Evolutionary conservation across 2,888 invertebrate genomes (phyloP), one percentile per base, ranked within the genome.

Genomic region (Pristionchus maxplancki): DNA sequence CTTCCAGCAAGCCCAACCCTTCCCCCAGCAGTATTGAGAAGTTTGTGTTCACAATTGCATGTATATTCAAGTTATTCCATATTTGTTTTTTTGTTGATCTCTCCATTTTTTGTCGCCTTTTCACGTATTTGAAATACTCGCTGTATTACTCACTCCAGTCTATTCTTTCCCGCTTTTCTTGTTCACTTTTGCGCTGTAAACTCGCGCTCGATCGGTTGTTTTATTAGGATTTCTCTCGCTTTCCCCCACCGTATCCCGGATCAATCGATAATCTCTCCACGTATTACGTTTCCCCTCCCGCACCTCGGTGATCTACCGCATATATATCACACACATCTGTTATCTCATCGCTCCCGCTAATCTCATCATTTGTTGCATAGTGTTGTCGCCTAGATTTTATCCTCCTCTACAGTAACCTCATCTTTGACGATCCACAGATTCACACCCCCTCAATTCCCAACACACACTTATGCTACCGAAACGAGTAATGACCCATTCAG

Each of bases 221-320:
- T 67, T 58, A 2, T 0, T 34, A 67, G 64, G 64, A 67, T 64
- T 1, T 71, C 20, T 15, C 40, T 6, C 20, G 17, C 64, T 64
- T n/a, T 44, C 78, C n/a, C n/a, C 11, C 48, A 78, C 78, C 78
- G 78, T 78, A 78, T 78, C 78, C 78, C 44, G 71, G 71, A 48
- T 48, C n/a, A 28, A 78, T 78, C 78, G 48, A 78, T 78, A 78
- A 48, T 78, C 40, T 78, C 78, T 20, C n/a, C n/a, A n/a, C 37
- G 44, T 78, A 48, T 78, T 78, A 28, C 78, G 44, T 40, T 71
- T 17, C 37, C 71, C 8, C 20, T 37, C 67, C 34, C 34, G 17
- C n/a, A 28, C 74, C 78, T 78, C 78, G 78, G 78, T 78, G 78
- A 78, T 44, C 20, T 13, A 40, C 40, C 40, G 40, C 71, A 40